A percentile compares a stretch with the other conserved stretches of the same genome.
These are phyloP conservation scores for Corynorhinus townsendii DNA, from an alignment of 2,113 vertebrate genomes.

Conservation along the genomic window DNA sequence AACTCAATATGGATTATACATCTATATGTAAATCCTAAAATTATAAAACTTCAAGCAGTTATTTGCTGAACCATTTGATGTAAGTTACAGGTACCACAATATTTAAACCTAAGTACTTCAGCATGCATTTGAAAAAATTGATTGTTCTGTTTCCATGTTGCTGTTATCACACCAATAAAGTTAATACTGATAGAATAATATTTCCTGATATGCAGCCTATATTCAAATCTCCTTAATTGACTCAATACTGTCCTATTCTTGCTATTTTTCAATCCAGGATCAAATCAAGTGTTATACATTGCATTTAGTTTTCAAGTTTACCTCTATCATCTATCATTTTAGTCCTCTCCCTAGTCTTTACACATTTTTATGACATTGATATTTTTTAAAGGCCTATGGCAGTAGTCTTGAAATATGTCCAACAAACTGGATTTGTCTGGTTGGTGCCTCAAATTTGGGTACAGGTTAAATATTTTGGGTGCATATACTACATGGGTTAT, in stretches of 20 bases:
- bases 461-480: not conserved
- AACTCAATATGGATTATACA: not conserved
- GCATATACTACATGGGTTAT: not conserved
- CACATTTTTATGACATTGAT: not conserved
- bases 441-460: not conserved
- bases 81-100: not conserved
- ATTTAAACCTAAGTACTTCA: not conserved
- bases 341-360: not conserved
- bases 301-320: not conserved
- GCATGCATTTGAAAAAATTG: not conserved
- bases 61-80: not conserved
- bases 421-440: not conserved
- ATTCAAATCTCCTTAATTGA: not conserved
- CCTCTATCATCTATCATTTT: not conserved
- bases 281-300: not conserved
- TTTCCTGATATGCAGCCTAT: not conserved
- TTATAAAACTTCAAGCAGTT: not conserved
- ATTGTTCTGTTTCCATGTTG: not conserved
- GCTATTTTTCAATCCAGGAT: not conserved
- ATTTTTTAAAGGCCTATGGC: not conserved
- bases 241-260: not conserved
- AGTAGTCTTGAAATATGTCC: not conserved
- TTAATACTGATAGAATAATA: not conserved
- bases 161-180: not conserved
- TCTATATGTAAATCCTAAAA: not conserved